Evolutionary conservation across 2,797 vertebrate genomes (phyloP), one percentile per base, ranked within the genome.

Genomic region (Neosilurus hyrtlii): DNA sequence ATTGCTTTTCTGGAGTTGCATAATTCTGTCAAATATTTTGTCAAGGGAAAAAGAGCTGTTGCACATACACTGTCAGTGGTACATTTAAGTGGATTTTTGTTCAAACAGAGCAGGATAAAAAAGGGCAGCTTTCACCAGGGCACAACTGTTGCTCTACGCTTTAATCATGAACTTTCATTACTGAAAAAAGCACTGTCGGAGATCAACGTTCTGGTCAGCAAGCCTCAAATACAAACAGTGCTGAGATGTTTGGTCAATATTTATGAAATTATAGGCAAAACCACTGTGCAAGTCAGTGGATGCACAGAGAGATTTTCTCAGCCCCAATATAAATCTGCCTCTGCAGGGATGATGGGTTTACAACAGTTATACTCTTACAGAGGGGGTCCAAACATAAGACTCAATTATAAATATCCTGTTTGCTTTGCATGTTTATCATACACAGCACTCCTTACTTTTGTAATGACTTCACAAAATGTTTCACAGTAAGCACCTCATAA

Each of bases 1-100:
- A 82, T 80, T 83, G 81, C 74, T 82, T 85, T 81, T 81, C 80
- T 72, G 56, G 66, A 68, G 61, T 83, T 54, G 16, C 72, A 83
- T 81, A 87, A 79, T 80, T 52, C 66, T 72, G 71, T 77, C 68
- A 81, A 81, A 85, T 75, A 81, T 79, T 79, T 85, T 74, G 82
- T 85, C 30, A 83, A 75, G 52, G 49, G 57, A 62, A 82, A 81
- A 83, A 79, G 30, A 79, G 68, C 43, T 30, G 80, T 65, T 56
- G 59, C 80, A 43, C 30, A 26, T 81, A 78, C 65, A 73, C 51
- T 37, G 76, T 59, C 61, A 54, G 57, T 49, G 71, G 56, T 70
- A 62, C 49, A 57, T 82, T 74, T 43, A 75, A 61, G 37, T 51
- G 3, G 68, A 59, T 84, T 82, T 11, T 43, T 82, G 61, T 63